A percentile compares a stretch with the other conserved stretches of the same genome.
Conservation (phyloP, 2,113 vertebrate genomes). For the Calypte anna region DNA sequence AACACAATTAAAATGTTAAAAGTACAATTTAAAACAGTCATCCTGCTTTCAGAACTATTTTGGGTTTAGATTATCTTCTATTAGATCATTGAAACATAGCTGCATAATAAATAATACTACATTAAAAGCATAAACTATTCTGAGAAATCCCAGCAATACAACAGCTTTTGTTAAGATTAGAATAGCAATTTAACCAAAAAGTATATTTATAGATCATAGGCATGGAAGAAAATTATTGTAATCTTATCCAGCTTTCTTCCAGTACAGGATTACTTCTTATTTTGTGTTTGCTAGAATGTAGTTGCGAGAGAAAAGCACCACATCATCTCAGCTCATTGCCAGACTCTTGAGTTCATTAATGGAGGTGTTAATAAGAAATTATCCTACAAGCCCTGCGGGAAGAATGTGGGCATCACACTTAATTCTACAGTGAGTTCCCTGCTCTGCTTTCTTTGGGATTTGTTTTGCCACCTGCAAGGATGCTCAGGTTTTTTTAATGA, state of each 20-base stretch:
- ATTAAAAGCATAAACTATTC: not conserved
- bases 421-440: not conserved
- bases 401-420: not conserved
- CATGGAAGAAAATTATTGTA: not conserved
- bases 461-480: not conserved
- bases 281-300: not conserved
- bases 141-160: not conserved
- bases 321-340: not conserved
- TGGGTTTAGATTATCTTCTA: not conserved
- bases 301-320: not conserved
- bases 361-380: not conserved
- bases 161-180: not conserved
- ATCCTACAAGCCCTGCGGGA: not conserved
- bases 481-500: not conserved
- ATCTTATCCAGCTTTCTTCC: not conserved
- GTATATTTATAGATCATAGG: not conserved
- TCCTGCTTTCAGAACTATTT: not conserved
- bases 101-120: not conserved
- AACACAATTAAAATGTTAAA: not conserved
- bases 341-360: not conserved
- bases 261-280: not conserved
- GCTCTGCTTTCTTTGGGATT: not conserved
- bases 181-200: not conserved
- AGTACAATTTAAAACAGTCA: not conserved
- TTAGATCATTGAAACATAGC: not conserved